Base-by-base conservation (phyloP, 2,888 invertebrate genomes). In the Encarsia formosa region DNA sequence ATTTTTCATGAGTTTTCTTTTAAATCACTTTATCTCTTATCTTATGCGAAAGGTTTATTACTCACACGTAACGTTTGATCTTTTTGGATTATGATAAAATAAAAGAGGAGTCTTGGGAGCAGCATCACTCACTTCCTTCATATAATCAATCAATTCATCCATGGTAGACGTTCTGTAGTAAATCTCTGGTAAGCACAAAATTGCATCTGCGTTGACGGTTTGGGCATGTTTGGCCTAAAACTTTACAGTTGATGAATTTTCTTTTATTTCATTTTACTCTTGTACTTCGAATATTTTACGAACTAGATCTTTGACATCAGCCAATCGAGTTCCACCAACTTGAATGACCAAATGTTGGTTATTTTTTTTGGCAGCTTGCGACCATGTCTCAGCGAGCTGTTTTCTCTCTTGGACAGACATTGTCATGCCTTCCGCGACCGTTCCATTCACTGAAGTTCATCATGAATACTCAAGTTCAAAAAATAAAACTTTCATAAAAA, bases 391-490 rank as follows among this genome's bases (percentile, higher is more conserved):
- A 0, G 85, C 75, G 2, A 84, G 69, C 5, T 66, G 61, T 72
- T 87, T 87, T 40, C 91, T 78, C 69, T 91, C 89, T 0, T 70
- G 69, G 1, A 85, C 74, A 35, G 78, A 83, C 71, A 89, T 72
- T 1, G 81, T 82, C 63, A 82, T 79, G 0, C 87, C 87, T 73
- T 91, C 91, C 0, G 90, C 90, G 20, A 82, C 83, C 0, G 89
- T 88, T 5, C 91, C 90, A 70, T 87, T 87, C 6, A 89, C 89
- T 89, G 63, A 5, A n/a, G n/a, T n/a, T n/a, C n/a, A n/a, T n/a
- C n/a, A n/a, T n/a, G n/a, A n/a, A n/a, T n/a, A n/a, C n/a, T n/a
- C n/a, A n/a, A n/a, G n/a, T n/a, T n/a, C n/a, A n/a, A n/a, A n/a
- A n/a, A n/a, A n/a, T n/a, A n/a, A n/a, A n/a, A n/a, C n/a, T n/a